Percentiles rank a stretch among this genome's conserved stretches.
These are phyloP conservation scores for Mycogona germanica DNA, from an alignment of 2,888 invertebrate genomes.

Conservation along the genomic window DNA sequence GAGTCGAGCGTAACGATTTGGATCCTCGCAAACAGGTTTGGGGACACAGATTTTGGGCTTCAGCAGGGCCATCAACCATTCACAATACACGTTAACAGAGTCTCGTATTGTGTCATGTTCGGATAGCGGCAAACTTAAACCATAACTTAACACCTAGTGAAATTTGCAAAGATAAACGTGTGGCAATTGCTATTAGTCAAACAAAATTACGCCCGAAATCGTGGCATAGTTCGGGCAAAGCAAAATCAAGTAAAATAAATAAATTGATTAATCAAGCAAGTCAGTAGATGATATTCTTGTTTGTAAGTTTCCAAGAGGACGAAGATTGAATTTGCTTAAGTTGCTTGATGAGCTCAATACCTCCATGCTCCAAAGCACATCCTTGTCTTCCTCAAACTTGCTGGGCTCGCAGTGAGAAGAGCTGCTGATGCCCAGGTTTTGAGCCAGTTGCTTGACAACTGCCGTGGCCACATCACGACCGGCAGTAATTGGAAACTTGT, in stretches of 20 bases:
- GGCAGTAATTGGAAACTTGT: slow-evolving; percentile 55
- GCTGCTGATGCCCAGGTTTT: slow-evolving; percentile 50
- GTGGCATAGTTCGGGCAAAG: neutral
- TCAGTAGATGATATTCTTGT: too few species aligned
- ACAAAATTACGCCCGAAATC: neutral
- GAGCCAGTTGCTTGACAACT: slow-evolving; percentile 62
- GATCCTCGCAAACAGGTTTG: slow-evolving; percentile 72
- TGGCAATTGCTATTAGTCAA: neutral
- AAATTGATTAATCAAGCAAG: too few species aligned
- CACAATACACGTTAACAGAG: slow-evolving; percentile 92
- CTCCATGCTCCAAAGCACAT: slow-evolving; percentile 55
- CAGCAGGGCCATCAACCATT: slow-evolving; percentile 84
- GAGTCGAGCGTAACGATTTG: slow-evolving; percentile 76
- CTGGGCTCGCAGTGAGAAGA: slow-evolving; percentile 72
- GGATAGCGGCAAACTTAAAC: slow-evolving; percentile 72
- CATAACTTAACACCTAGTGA: slow-evolving; percentile 84
- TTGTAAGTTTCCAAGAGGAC: neutral
- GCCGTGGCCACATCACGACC: slow-evolving; percentile 70
- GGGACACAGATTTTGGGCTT: slow-evolving; percentile 79
- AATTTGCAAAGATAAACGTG: slow-evolving; percentile 23
- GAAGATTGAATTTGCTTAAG: neutral
- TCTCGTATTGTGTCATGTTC: slow-evolving; percentile 92
- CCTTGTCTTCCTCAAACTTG: slow-evolving; percentile 63
- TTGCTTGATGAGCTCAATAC: slow-evolving; percentile 39
- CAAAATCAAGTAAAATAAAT: neutral